Conservation (phyloP, 2,113 vertebrate species). For the Thryonomys swinderianus region DNA sequence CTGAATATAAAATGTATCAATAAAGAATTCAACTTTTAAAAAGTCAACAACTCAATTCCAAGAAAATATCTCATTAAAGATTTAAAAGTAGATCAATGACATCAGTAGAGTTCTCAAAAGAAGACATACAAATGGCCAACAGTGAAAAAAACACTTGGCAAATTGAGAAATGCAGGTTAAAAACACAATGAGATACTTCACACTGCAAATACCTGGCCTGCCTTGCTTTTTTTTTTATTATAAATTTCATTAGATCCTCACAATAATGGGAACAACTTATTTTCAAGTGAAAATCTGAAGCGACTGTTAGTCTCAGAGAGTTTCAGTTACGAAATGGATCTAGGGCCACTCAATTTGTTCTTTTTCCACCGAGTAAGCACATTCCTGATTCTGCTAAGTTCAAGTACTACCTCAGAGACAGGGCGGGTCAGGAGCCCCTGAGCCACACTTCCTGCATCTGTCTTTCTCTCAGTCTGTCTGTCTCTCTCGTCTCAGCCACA, state of each 20-base stretch:
- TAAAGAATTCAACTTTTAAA: too few species aligned
- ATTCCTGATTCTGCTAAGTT: slow-evolving; percentile 5
- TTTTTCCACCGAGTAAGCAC: neutral
- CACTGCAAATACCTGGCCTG: too few species aligned
- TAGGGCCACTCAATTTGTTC: neutral
- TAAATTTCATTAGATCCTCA: neutral
- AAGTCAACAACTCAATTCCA: neutral
- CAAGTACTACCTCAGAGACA: slow-evolving; percentile 15
- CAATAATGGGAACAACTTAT: neutral
- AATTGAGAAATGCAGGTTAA: neutral
- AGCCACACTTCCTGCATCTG: neutral
- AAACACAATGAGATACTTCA: neutral
- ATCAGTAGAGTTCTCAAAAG: neutral
- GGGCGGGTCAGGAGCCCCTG: neutral
- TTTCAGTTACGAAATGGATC: neutral
- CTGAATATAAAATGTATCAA: too few species aligned
- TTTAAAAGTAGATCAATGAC: too few species aligned
- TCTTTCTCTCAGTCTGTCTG: too few species aligned
- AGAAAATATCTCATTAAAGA: too few species aligned
- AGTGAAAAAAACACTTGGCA: neutral
- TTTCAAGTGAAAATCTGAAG: neutral
- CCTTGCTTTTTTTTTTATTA: too few species aligned
- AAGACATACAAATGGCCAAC: neutral
- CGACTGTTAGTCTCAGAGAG: neutral
- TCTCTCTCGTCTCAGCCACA: neutral